Conservation (phyloP, 2,797 vertebrate genomes). For the Hippopotamyrus pictus region DNA sequence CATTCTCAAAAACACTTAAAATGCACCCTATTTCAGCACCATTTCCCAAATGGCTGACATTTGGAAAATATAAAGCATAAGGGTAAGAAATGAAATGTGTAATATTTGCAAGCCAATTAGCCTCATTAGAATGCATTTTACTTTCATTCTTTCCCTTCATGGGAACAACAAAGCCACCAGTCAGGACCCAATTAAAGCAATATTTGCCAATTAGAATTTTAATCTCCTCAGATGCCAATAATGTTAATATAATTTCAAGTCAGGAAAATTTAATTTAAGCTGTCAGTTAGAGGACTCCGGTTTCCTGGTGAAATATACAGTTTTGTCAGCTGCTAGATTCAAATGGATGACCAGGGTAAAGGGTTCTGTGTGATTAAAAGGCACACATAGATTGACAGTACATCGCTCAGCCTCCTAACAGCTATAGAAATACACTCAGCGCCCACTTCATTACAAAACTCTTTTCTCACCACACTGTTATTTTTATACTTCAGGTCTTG, state of each 20-base stretch:
- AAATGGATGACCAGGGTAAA: background rate
- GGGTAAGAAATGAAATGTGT: conserved; percentile 3
- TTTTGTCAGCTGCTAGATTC: background rate
- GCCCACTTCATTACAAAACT: background rate
- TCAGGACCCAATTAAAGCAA: background rate
- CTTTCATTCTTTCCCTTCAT: background rate
- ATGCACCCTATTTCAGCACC: background rate
- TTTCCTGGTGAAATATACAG: background rate
- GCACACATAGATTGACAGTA: background rate
- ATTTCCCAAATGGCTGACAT: background rate
- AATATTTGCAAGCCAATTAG: background rate
- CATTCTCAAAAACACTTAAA: background rate
- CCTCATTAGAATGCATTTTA: conserved; percentile 10
- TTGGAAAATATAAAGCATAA: background rate
- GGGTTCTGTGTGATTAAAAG: background rate
- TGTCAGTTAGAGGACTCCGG: background rate
- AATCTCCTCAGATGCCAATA: conserved; percentile 10
- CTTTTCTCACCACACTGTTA: background rate
- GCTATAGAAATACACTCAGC: background rate
- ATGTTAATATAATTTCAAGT: conserved; percentile 13
- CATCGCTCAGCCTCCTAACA: background rate
- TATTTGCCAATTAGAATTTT: conserved; percentile 12
- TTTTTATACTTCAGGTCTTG: background rate
- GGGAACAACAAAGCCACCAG: background rate
- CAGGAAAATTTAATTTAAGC: background rate